These are phyloP conservation scores for Hippocampus guttulatus DNA, from an alignment of 2,113 vertebrate genomes.

Conservation along the genomic window DNA sequence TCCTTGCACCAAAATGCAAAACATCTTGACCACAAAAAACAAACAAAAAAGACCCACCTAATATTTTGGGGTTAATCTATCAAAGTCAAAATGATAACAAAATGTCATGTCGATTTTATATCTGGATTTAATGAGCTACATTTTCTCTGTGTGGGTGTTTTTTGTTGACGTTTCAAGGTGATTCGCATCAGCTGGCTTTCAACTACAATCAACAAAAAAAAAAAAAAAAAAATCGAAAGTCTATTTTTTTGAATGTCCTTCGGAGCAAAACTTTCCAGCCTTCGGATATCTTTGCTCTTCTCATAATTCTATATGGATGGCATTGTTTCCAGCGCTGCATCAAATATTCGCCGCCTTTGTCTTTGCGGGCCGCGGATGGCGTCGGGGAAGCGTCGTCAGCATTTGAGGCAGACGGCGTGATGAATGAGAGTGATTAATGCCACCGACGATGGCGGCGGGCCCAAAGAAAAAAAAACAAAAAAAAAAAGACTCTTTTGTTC, in stretches of 20 bases:
- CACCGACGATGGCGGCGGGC: slow-evolving; percentile 56
- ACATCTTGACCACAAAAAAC: too few species aligned
- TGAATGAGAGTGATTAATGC: slow-evolving; percentile 49
- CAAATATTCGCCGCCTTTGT: slow-evolving; percentile 32
- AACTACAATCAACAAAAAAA: neutral
- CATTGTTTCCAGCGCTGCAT: slow-evolving; percentile 37
- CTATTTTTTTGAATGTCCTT: slow-evolving; percentile 30
- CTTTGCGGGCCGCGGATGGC: slow-evolving; percentile 12
- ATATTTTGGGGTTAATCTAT: neutral
- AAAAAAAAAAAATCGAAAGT: slow-evolving; percentile 27
- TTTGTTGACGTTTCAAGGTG: neutral
- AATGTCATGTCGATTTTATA: neutral
- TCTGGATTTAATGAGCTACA: neutral
- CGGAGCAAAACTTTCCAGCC: slow-evolving; percentile 27
- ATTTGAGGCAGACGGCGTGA: slow-evolving; percentile 24
- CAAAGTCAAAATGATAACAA: neutral
- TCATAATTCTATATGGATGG: slow-evolving; percentile 25
- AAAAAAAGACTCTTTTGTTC: slow-evolving; percentile 54
- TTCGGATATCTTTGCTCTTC: slow-evolving; percentile 23
- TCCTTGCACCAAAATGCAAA: too few species aligned
- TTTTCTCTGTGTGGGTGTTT: neutral
- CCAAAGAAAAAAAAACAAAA: slow-evolving; percentile 4
- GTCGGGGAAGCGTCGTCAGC: neutral
- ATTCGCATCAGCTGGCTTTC: neutral
- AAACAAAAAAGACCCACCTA: neutral